Evolutionary conservation across 2,888 invertebrate species (phyloP).

Genomic region (Melikaiella ostensackeni): DNA sequence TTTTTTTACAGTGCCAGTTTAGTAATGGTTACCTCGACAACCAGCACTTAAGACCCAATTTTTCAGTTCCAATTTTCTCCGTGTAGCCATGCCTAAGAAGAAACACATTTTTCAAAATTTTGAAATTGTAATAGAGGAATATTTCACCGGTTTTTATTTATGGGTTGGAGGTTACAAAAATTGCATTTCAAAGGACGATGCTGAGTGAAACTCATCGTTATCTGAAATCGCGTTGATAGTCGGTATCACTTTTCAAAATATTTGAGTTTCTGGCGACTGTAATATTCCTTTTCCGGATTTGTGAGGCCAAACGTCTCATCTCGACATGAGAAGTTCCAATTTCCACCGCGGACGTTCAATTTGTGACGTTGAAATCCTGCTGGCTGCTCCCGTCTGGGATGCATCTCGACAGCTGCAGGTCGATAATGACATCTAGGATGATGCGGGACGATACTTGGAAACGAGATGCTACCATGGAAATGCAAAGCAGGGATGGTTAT

Average conservation of each 20-base stretch:
- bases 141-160: no score
- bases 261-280: slow-evolving; percentile 31
- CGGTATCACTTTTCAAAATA: slow-evolving; percentile 42
- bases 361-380: slow-evolving; percentile 50
- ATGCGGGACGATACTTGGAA: slow-evolving; percentile 34
- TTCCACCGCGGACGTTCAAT: slow-evolving; percentile 50
- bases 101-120: no score
- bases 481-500: slow-evolving; percentile 29
- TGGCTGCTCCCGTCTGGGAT: slow-evolving; percentile 44
- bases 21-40: no score
- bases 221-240: slow-evolving; percentile 25
- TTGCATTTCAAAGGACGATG: not conserved
- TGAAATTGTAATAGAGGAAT: no score
- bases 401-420: slow-evolving; percentile 45
- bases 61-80: no score
- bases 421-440: slow-evolving; percentile 50
- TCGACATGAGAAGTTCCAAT: slow-evolving; percentile 50
- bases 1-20: no score
- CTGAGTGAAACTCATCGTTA: slow-evolving; percentile 18
- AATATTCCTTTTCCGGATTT: slow-evolving; percentile 45
- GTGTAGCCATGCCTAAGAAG: no score
- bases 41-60: no score
- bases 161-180: not conserved
- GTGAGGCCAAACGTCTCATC: slow-evolving; percentile 49
- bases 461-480: slow-evolving; percentile 22